Conservation (phyloP, 2,113 vertebrate species). For the Leiothrix lutea region DNA sequence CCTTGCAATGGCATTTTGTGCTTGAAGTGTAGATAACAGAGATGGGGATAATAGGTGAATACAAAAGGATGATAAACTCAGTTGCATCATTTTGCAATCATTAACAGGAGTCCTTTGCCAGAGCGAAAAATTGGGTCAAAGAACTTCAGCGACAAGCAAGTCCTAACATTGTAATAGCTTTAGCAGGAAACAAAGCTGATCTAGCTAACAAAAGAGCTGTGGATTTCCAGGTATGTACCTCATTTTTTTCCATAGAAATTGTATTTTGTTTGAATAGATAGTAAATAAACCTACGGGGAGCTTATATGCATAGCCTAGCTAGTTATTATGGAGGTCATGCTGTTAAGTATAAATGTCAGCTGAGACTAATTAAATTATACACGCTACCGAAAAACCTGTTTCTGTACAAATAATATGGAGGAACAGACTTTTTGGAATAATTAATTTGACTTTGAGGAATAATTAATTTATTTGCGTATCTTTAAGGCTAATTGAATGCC, state of each 20-base stretch:
- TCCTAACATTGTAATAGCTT: conserved; percentile 98
- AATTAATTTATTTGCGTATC: not conserved
- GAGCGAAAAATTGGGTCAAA: conserved; percentile 99
- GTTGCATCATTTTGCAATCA: conserved; percentile 53
- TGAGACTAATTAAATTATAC: not conserved
- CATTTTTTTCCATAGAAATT: not conserved
- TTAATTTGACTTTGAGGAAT: not conserved
- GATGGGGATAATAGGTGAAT: not conserved
- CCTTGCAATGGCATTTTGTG: not conserved
- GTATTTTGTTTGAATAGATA: not conserved
- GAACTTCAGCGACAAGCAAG: conserved; percentile 99
- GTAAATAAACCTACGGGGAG: not conserved
- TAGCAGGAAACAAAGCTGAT: conserved; percentile 98
- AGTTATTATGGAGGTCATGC: not conserved
- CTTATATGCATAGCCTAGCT: not conserved
- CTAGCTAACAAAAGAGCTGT: conserved; percentile 95
- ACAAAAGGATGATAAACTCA: conserved; percentile 27
- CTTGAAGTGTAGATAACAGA: conserved; percentile 18
- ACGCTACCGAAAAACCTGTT: not conserved
- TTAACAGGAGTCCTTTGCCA: conserved; percentile 95
- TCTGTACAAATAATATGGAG: not conserved
- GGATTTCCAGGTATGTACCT: conserved; percentile 91
- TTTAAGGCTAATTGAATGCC: not conserved
- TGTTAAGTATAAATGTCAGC: not conserved
- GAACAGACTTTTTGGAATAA: not conserved